Percentiles rank a stretch among this genome's conserved stretches.
phyloP scores from a whole-genome alignment of 2,113 vertebrate genomes.

The Protobothrops mucrosquamatus region DNA sequence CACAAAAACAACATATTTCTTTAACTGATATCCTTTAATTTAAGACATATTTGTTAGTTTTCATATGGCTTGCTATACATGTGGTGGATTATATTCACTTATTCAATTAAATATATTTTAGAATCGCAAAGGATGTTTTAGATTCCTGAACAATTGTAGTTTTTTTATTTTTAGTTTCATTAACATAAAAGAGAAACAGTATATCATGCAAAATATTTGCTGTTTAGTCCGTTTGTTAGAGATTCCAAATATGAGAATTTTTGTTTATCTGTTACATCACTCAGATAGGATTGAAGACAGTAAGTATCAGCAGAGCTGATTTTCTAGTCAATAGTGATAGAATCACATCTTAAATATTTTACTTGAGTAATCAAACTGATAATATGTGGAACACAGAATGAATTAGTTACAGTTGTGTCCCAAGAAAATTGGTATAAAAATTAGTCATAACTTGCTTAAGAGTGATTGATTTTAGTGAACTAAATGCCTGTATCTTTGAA shows the following conservation, averaged over 20 bases:
- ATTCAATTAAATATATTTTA: background rate
- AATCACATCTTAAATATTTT: background rate
- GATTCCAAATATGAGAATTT: background rate
- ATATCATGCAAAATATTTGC: background rate
- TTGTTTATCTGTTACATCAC: background rate
- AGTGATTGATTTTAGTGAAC: background rate
- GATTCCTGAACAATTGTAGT: background rate
- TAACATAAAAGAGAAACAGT: background rate
- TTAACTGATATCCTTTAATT: background rate
- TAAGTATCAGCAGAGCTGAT: background rate
- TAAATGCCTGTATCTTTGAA: background rate
- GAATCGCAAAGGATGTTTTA: background rate
- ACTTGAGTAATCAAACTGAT: background rate
- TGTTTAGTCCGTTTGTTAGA: background rate
- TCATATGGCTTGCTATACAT: background rate
- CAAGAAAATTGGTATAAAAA: background rate
- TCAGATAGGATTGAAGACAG: too few relatives aligned
- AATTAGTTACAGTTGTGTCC: background rate
- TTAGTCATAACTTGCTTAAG: background rate
- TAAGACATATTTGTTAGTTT: background rate
- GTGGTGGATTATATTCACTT: background rate
- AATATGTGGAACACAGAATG: background rate
- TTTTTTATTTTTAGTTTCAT: background rate
- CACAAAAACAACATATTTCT: background rate
- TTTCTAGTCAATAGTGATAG: background rate